phyloP scores from a whole-genome alignment of 2,888 invertebrate species.

The Abscondita cerata region DNA sequence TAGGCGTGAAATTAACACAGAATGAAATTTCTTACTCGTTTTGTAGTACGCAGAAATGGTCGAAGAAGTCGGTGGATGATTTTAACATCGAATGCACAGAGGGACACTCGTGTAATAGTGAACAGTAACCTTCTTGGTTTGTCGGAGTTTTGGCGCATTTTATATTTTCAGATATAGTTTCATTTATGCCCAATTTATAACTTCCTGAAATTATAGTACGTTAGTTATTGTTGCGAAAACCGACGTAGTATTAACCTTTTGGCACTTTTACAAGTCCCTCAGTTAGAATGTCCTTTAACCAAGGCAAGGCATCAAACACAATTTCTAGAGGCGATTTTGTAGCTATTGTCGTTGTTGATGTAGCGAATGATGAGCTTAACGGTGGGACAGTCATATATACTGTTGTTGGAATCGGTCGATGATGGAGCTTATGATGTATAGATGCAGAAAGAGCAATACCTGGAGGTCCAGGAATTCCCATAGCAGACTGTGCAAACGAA shows the following conservation, averaged over 20 bases:
- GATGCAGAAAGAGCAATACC: too few relatives aligned
- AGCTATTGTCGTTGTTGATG: background rate
- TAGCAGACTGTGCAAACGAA: too few relatives aligned
- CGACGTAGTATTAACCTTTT: background rate
- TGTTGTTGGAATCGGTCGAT: too few relatives aligned
- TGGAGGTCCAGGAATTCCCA: too few relatives aligned
- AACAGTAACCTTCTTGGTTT: slow-evolving; percentile 1
- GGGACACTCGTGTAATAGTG: slow-evolving; percentile 2
- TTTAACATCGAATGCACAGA: background rate
- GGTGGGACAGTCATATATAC: too few relatives aligned
- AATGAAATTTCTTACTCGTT: slow-evolving; percentile 11
- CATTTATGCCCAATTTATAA: background rate
- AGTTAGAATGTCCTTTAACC: background rate
- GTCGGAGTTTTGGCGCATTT: background rate
- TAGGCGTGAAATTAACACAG: background rate
- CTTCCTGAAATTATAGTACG: background rate
- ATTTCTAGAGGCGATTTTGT: background rate
- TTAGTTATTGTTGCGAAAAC: background rate
- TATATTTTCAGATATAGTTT: background rate
- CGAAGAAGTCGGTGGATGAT: background rate
- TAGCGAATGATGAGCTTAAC: background rate
- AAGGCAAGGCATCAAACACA: background rate
- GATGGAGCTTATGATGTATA: too few relatives aligned
- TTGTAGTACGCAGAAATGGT: slow-evolving; percentile 6
- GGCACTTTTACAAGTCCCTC: background rate